A percentile compares a stretch with the other conserved stretches of the same genome.
These are phyloP conservation scores for Melanerpes formicivorus DNA, from an alignment of 2,113 vertebrate species.

Conservation along the genomic window DNA sequence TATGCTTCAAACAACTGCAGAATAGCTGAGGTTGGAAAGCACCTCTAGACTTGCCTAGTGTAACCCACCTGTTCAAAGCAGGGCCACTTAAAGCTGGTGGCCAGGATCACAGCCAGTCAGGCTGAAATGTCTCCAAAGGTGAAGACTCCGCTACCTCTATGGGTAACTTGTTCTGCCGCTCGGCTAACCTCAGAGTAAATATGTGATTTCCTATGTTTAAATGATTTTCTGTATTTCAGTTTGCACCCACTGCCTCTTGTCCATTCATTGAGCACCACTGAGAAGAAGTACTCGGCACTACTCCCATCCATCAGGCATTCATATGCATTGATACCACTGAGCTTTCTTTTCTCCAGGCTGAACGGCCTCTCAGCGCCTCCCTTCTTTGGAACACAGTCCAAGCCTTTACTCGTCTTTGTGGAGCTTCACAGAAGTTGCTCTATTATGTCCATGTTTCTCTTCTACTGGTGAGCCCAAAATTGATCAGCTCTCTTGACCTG, in stretches of 20 bases:
- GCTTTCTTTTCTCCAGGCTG: neutral
- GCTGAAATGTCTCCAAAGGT: neutral
- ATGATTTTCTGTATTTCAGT: neutral
- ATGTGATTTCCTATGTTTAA: neutral
- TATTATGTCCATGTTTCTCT: neutral
- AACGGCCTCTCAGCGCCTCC: neutral
- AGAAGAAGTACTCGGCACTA: neutral
- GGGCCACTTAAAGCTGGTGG: accelerated
- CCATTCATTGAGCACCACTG: neutral
- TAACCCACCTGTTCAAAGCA: neutral
- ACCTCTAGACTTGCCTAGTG: neutral
- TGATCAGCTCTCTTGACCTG: neutral
- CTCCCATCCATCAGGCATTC: neutral
- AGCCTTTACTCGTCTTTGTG: neutral
- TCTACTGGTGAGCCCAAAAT: neutral
- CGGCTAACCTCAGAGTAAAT: neutral
- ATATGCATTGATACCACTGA: accelerated
- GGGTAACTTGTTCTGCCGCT: neutral
- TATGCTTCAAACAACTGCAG: accelerated
- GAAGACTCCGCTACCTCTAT: no score
- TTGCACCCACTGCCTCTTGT: neutral
- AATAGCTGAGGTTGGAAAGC: neutral
- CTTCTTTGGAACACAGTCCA: neutral
- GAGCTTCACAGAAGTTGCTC: neutral
- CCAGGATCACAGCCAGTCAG: neutral